Base-by-base conservation (phyloP, 35 echinoderm and acorn worm species). In the Lytechinus variegatus region DNA sequence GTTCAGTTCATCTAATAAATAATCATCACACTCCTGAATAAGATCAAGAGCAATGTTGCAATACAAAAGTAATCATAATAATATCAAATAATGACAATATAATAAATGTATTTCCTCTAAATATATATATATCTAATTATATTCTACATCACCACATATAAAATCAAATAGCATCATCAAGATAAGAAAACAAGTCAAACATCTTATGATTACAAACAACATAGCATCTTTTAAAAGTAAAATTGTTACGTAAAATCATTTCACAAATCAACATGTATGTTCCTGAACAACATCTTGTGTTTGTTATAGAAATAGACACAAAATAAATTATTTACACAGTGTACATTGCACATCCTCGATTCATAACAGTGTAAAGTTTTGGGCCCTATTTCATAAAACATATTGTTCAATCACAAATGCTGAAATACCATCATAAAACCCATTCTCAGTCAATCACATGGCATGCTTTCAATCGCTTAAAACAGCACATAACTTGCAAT, bases 61-160 rank as follows among this genome's bases (percentile, higher is more conserved):
- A 19, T 79, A 79, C 16, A 79, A 79, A 79, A 79, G 66, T 24
- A 24, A 79, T 24, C 66, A 79, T 79, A 79, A 79, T 79, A 71
- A 79, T n/a, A 79, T n/a, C n/a, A 0, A 79, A 79, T 79, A 4
- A 79, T 79, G 66, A 7, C 66, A 79, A 79, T 79, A 79, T 79
- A 79, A 79, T 79, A 79, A 44, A 79, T 27, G 66, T 79, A 79
- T 79, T 24, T 79, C 56, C 24, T 79, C 66, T 79, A 79, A 79
- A 79, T 79, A 79, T 79, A 72, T n/a, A 72, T 72, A 79, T 79
- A 27, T 79, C 66, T 79, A 79, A 79, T 79, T 8, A 79, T 79
- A 79, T 24, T 79, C 66, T 79, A 79, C 66, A 79, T 79, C 66
- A 79, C 66, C 66, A 79, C 66, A 79, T 79, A 79, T 24, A 79